Percentiles rank a stretch among this genome's conserved stretches.
These are phyloP conservation scores for Trachelus stipa DNA, from an alignment of 2,888 invertebrate species.

Conservation along the genomic window DNA sequence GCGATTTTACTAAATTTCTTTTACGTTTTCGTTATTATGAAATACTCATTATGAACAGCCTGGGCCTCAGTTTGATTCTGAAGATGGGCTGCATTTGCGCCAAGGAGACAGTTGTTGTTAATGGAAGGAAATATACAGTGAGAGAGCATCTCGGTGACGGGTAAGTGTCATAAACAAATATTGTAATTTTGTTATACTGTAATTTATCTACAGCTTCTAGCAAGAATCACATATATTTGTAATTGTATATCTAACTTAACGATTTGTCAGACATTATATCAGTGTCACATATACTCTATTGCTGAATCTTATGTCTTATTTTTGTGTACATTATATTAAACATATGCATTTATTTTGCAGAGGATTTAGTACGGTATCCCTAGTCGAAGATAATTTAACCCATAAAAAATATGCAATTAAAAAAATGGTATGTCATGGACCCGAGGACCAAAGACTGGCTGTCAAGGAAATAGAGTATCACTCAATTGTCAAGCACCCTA, in stretches of 20 bases:
- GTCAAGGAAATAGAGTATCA: conserved; percentile 81
- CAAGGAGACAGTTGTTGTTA: conserved; percentile 77
- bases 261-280: neutral
- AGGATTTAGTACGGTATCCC: conserved; percentile 84
- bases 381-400: conserved; percentile 77
- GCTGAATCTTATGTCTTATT: too few species aligned
- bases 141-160: conserved; percentile 82
- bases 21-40: conserved; percentile 13
- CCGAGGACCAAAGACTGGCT: conserved; percentile 80
- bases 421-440: conserved; percentile 82
- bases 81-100: conserved; percentile 83
- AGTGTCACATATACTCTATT: neutral
- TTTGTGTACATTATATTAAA: neutral
- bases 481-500: conserved; percentile 76
- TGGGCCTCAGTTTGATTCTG: conserved; percentile 77
- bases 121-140: conserved; percentile 77
- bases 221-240: neutral
- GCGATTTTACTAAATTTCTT: too few species aligned
- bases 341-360: conserved; percentile 67
- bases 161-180: conserved; percentile 64
- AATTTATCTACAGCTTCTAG: conserved; percentile 7
- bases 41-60: conserved; percentile 72
- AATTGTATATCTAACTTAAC: neutral
- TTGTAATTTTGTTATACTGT: neutral
- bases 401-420: conserved; percentile 81